phyloP scores from a whole-genome alignment of 2,888 invertebrate species.

The Luperina testacea region DNA sequence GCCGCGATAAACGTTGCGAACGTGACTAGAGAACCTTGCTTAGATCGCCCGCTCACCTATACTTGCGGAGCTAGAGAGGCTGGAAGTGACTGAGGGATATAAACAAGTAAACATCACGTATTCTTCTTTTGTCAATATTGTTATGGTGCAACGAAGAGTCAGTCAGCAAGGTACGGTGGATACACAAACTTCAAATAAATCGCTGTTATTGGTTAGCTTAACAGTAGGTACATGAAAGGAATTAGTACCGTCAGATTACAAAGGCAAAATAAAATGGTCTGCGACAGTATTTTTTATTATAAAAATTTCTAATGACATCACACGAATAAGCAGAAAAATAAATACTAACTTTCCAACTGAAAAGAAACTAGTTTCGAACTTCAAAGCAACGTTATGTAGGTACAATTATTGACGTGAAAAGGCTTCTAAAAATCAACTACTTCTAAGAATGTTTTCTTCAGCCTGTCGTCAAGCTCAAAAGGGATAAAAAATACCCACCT shows the following conservation, averaged over 20 bases:
- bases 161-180: background rate
- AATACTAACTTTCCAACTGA: background rate
- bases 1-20: constrained; percentile 86
- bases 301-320: background rate
- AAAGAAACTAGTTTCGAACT: background rate
- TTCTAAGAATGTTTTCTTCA: background rate
- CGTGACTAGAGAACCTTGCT: constrained; percentile 87
- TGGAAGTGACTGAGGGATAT: constrained; percentile 56
- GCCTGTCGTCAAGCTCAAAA: background rate
- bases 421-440: background rate
- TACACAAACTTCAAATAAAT: background rate
- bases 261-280: background rate
- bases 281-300: background rate
- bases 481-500: constrained; percentile 1
- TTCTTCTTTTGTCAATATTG: background rate
- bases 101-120: constrained; percentile 20
- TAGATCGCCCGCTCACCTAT: constrained; percentile 75
- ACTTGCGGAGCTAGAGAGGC: constrained; percentile 67
- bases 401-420: background rate
- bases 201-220: background rate
- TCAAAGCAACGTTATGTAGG: background rate
- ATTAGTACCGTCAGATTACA: background rate
- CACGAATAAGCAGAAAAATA: background rate
- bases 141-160: background rate
- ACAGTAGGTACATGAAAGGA: background rate